Conservation (phyloP, 2,797 vertebrate species). For the Microcaecilia unicolor region DNA sequence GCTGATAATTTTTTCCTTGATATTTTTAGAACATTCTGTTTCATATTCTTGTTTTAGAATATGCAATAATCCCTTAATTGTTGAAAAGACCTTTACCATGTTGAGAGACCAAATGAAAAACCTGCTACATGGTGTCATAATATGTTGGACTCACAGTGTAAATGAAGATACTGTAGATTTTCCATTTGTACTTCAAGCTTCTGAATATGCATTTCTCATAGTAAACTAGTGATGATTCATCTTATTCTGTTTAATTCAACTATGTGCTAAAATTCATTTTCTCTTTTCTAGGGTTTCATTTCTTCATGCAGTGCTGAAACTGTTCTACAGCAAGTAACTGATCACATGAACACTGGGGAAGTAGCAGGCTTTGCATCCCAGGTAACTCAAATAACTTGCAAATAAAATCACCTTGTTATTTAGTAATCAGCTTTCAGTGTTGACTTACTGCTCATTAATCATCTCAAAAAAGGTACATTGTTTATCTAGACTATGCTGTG, state of each 20-base stretch:
- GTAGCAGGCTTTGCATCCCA: constrained; percentile 73
- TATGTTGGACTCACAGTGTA: neutral
- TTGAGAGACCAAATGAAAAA: too few relatives aligned
- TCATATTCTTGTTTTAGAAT: too few relatives aligned
- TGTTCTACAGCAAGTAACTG: constrained; percentile 73
- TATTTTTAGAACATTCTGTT: too few relatives aligned
- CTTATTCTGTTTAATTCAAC: neutral
- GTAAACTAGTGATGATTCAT: neutral
- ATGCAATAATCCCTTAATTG: too few relatives aligned
- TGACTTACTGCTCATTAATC: too few relatives aligned
- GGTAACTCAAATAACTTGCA: constrained; percentile 51
- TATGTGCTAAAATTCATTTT: neutral
- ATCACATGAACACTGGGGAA: constrained; percentile 74
- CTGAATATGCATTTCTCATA: neutral
- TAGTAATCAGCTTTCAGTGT: too few relatives aligned
- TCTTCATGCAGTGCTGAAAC: constrained; percentile 50
- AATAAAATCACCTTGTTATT: too few relatives aligned
- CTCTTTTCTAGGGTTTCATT: constrained; percentile 68
- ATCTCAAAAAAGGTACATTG: too few relatives aligned
- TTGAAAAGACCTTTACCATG: too few relatives aligned
- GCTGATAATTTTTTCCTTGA: too few relatives aligned
- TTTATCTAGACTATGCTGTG: too few relatives aligned
- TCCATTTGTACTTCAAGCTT: neutral
- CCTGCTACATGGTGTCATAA: too few relatives aligned
- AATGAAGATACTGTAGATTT: neutral